These are phyloP conservation scores for Poecilia gillii DNA, from an alignment of 2,797 vertebrate species.

Conservation along the genomic window DNA sequence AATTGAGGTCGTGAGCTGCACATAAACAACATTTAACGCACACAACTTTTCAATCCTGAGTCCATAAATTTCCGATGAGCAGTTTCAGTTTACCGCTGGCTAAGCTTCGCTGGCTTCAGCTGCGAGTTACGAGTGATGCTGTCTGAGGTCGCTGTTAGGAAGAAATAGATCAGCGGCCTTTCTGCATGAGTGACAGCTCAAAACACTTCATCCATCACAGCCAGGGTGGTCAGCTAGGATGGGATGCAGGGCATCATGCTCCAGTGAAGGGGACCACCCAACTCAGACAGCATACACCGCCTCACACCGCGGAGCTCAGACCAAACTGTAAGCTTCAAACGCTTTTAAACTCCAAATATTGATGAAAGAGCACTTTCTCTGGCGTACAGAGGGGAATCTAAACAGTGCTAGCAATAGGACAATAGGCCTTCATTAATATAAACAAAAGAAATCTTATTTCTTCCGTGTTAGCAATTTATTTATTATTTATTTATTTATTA, in stretches of 20 bases:
- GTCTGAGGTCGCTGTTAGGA: constrained; percentile 56
- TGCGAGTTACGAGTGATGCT: constrained; percentile 59
- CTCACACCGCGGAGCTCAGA: constrained; percentile 63
- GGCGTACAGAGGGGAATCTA: constrained; percentile 41
- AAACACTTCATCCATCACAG: constrained; percentile 80
- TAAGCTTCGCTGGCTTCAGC: constrained; percentile 32
- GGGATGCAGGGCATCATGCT: constrained; percentile 53
- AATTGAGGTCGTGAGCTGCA: neutral
- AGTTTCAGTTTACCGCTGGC: constrained; percentile 21
- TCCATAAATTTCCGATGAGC: constrained; percentile 17
- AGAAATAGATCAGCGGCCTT: constrained; percentile 58
- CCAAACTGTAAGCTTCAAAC: constrained; percentile 71
- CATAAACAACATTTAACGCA: constrained; percentile 8
- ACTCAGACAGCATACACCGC: constrained; percentile 56
- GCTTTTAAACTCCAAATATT: constrained; percentile 71
- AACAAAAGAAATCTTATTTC: neutral
- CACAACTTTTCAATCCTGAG: constrained; percentile 9
- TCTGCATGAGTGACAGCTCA: constrained; percentile 75
- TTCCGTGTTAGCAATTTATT: neutral
- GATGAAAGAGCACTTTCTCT: constrained; percentile 41
- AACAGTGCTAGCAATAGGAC: constrained; percentile 31
- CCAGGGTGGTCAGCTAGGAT: constrained; percentile 74
- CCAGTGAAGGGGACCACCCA: constrained; percentile 81
- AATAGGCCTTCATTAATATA: neutral
- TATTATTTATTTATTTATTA: neutral